Percentiles rank a stretch among this genome's conserved stretches.
phyloP scores from a whole-genome alignment of 2,888 invertebrate genomes.

The Parnassius mnemosyne region DNA sequence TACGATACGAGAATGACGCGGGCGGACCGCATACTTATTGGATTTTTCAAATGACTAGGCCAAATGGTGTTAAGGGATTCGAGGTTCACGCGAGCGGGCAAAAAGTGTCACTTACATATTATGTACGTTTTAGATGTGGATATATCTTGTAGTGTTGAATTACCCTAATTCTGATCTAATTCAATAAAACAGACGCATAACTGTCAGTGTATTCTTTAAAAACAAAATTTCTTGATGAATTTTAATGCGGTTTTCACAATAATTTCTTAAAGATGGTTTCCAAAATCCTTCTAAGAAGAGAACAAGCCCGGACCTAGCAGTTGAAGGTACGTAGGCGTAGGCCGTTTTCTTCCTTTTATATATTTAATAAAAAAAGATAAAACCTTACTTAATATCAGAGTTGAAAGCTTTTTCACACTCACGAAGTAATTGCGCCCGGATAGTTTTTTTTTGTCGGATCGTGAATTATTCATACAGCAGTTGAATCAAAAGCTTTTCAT shows the following conservation, averaged over 20 bases:
- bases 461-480: constrained; percentile 24
- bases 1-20: constrained; percentile 14
- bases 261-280: too few relatives aligned
- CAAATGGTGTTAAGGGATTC: constrained; percentile 21
- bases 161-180: too few relatives aligned
- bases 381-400: constrained; percentile 2
- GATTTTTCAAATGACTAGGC: constrained; percentile 26
- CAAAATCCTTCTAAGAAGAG: too few relatives aligned
- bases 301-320: too few relatives aligned
- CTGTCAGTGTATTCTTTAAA: too few relatives aligned
- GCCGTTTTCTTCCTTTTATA: too few relatives aligned
- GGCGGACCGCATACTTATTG: constrained; percentile 22
- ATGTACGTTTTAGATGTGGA: background rate
- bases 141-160: too few relatives aligned
- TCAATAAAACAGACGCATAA: too few relatives aligned
- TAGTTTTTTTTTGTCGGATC: constrained; percentile 13
- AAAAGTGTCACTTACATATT: constrained; percentile 7
- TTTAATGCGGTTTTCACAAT: too few relatives aligned
- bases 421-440: constrained; percentile 4
- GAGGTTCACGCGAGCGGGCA: constrained; percentile 1
- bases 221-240: too few relatives aligned
- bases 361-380: background rate
- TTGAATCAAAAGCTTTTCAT: constrained; percentile 23
- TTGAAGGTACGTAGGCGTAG: too few relatives aligned
- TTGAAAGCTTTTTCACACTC: constrained; percentile 12